Evolutionary conservation across 2,113 vertebrate species (phyloP).

Genomic region (Empidonax traillii): DNA sequence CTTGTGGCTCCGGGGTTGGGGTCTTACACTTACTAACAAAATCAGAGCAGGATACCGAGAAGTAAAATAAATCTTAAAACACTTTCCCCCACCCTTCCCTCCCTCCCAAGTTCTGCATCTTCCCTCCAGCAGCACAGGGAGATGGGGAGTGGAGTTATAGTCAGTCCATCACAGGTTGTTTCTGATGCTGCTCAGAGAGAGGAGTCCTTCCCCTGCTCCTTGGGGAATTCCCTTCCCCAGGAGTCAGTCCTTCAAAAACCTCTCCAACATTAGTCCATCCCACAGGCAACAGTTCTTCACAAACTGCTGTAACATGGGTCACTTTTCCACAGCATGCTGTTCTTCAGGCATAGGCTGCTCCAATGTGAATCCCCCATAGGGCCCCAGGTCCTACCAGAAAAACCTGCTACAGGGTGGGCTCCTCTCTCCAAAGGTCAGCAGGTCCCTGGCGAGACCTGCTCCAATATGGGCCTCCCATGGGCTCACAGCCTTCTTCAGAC

Average conservation of each 20-base stretch:
- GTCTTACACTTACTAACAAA: no score
- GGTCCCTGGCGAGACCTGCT: neutral
- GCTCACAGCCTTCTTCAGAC: neutral
- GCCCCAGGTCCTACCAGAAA: neutral
- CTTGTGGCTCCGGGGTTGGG: no score
- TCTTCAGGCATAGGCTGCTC: neutral
- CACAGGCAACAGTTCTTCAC: neutral
- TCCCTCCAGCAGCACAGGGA: no score
- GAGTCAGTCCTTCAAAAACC: neutral
- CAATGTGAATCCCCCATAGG: neutral
- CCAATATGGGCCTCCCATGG: neutral
- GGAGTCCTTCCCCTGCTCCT: neutral
- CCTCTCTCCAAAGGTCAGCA: no score
- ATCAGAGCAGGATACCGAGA: no score
- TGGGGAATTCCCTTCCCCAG: neutral
- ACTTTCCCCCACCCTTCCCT: no score
- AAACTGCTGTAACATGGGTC: neutral
- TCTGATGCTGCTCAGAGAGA: neutral
- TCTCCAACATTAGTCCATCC: neutral
- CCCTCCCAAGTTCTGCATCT: no score
- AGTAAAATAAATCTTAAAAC: no score
- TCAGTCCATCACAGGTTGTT: neutral
- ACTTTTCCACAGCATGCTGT: neutral
- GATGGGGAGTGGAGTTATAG: no score
- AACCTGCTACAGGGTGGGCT: neutral